A percentile compares a stretch with the other conserved stretches of the same genome.
phyloP scores from a whole-genome alignment of 2,888 invertebrate genomes.

The Dione vanillae region DNA sequence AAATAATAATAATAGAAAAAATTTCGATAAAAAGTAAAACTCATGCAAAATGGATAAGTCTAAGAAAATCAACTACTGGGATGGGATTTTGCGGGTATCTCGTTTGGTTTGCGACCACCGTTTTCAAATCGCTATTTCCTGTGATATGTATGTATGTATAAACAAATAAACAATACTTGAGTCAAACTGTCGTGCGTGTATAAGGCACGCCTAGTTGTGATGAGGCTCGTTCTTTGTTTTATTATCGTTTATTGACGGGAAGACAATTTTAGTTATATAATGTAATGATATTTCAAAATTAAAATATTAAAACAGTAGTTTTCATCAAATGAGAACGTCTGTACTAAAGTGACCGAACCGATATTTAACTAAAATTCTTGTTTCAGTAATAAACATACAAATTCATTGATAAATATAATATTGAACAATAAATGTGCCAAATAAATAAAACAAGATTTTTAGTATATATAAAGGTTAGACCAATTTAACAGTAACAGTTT shows the following conservation, averaged over 20 bases:
- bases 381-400: background rate
- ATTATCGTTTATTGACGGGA: constrained; percentile 55
- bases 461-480: background rate
- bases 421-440: background rate
- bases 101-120: constrained; percentile 74
- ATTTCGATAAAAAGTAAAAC: constrained; percentile 59
- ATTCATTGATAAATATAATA: background rate
- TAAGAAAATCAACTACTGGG: constrained; percentile 56
- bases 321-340: background rate
- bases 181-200: constrained; percentile 61
- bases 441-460: background rate
- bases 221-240: constrained; percentile 67
- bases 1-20: constrained; percentile 46
- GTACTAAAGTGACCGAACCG: background rate
- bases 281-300: no score
- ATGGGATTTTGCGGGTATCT: constrained; percentile 48
- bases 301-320: background rate
- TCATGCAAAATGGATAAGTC: constrained; percentile 74
- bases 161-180: constrained; percentile 17
- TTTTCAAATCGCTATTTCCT: constrained; percentile 38
- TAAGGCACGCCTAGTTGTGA: constrained; percentile 82
- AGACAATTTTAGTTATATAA: constrained; percentile 62
- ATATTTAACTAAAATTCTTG: background rate
- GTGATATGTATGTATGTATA: constrained; percentile 7
- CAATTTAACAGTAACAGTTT: background rate